Conservation (phyloP, 2,888 invertebrate species). For the Lumbricus terrestris region DNA sequence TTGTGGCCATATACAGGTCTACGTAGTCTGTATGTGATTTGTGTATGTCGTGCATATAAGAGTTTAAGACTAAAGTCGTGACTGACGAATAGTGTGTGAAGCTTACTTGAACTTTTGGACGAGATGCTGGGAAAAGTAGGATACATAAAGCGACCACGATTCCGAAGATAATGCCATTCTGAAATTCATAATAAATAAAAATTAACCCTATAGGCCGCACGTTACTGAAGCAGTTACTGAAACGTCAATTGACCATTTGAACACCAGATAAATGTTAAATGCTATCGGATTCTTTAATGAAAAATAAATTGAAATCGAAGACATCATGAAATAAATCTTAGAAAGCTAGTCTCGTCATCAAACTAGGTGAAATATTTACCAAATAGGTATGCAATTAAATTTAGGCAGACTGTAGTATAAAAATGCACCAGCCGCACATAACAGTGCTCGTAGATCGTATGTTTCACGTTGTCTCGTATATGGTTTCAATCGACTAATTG, state of each 20-base stretch:
- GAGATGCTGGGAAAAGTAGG: not conserved
- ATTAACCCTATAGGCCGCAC: not conserved
- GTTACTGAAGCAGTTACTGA: no score
- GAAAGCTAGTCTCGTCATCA: not conserved
- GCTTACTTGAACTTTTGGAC: slow-evolving; percentile 5
- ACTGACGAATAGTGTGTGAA: not conserved
- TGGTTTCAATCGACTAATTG: no score
- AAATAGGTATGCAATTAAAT: no score
- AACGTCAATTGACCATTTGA: not conserved
- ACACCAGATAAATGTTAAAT: not conserved
- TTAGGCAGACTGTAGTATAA: no score
- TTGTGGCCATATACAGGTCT: not conserved
- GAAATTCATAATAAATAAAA: not conserved
- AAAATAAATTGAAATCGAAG: not conserved
- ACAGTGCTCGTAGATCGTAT: no score
- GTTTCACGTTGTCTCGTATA: no score
- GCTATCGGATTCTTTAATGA: not conserved
- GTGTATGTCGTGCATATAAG: no score
- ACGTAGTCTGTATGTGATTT: no score
- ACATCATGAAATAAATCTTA: not conserved
- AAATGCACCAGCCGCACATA: no score
- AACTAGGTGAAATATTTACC: not conserved
- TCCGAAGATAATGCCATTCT: slow-evolving; percentile 4
- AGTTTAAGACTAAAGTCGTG: no score
- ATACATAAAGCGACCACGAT: not conserved